phyloP scores from a whole-genome alignment of 2,888 invertebrate species.

The Serripes groenlandicus region DNA sequence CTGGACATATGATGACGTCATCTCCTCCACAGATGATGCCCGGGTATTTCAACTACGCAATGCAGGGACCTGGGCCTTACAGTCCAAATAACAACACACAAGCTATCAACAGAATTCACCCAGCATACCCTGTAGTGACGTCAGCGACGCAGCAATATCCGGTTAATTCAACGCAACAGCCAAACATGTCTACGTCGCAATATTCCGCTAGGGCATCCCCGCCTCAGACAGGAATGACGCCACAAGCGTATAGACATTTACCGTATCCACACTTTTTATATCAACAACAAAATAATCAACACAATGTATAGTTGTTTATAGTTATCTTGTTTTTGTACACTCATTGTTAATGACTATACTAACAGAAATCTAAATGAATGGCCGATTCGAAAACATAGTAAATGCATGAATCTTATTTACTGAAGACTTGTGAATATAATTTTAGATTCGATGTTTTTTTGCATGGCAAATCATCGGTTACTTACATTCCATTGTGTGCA shows the following conservation, averaged over 20 bases:
- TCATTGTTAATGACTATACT: background rate
- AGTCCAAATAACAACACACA: background rate
- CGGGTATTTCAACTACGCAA: conserved; percentile 58
- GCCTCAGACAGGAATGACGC: conserved; percentile 53
- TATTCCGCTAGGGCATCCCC: conserved; percentile 61
- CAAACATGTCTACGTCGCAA: conserved; percentile 19
- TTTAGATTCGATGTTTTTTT: no score
- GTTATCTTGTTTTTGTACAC: background rate
- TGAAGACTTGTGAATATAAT: no score
- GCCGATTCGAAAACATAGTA: conserved; percentile 18
- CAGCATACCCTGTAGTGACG: conserved; percentile 16
- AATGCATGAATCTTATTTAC: no score
- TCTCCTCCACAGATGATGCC: conserved; percentile 56
- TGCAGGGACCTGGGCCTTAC: conserved; percentile 12
- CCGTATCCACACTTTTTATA: conserved; percentile 55
- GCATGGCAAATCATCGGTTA: no score
- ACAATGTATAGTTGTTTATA: background rate
- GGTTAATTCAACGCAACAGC: background rate
- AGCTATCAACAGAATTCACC: background rate
- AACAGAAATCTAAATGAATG: background rate
- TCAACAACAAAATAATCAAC: conserved; percentile 17
- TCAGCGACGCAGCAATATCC: conserved; percentile 15
- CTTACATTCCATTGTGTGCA: no score
- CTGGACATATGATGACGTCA: conserved; percentile 60
- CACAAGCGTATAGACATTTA: conserved; percentile 53